phyloP scores from a whole-genome alignment of 1,140 invertebrate species.

The Vanessa tameamea region DNA sequence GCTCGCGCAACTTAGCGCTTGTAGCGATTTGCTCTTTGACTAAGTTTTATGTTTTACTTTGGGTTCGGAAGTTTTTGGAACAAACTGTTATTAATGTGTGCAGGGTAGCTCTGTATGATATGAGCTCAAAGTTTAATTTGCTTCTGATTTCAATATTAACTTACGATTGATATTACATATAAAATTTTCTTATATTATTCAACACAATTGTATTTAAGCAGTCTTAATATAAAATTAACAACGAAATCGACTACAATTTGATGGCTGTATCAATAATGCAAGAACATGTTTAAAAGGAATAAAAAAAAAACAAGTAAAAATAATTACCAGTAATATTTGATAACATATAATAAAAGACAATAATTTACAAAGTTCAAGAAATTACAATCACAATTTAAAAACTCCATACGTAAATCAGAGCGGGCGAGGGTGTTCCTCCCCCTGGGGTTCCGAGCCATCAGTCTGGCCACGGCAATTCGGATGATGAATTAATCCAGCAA shows the following conservation, averaged over 20 bases:
- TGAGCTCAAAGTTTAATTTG: not conserved
- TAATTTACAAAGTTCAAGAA: constrained; percentile 18
- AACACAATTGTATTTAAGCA: not conserved
- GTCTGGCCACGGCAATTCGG: constrained; percentile 79
- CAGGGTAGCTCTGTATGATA: not conserved
- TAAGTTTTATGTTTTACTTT: constrained; percentile 55
- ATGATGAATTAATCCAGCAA: constrained; percentile 81
- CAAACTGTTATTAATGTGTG: constrained; percentile 40
- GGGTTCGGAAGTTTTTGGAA: constrained; percentile 46
- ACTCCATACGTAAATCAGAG: constrained; percentile 56
- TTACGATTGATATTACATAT: not conserved
- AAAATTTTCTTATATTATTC: not conserved
- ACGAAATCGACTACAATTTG: too few species aligned
- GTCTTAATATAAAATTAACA: too few species aligned
- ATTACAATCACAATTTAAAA: constrained; percentile 53
- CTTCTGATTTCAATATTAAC: not conserved
- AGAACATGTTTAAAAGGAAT: not conserved
- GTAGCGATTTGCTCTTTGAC: constrained; percentile 63
- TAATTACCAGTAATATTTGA: not conserved
- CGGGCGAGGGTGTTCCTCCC: constrained; percentile 38
- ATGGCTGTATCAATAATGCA: too few species aligned
- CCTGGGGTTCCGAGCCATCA: constrained; percentile 74
- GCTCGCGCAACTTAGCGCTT: constrained; percentile 64
- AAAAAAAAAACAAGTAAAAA: not conserved
- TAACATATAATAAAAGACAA: not conserved